A percentile compares a stretch with the other conserved stretches of the same genome.
These are phyloP conservation scores for Aplysina aerophoba DNA, from an alignment of 37 sponge, comb jelly and placozoan species.

Conservation along the genomic window DNA sequence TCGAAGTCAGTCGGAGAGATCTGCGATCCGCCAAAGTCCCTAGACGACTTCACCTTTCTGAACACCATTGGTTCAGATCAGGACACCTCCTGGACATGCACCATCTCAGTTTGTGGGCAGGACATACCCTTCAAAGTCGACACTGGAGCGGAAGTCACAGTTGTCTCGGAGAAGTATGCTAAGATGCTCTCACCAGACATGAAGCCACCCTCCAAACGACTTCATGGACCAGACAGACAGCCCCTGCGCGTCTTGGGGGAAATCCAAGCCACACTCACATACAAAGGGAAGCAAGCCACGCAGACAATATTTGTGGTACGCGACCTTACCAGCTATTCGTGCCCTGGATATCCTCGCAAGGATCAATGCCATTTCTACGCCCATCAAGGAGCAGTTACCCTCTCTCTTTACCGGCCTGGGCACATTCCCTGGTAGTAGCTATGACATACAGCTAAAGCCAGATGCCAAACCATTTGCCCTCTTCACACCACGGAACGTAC, in stretches of 20 bases:
- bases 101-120: background rate
- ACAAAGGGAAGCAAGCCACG: background rate
- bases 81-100: background rate
- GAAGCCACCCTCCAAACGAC: constrained; percentile 29
- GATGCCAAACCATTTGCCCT: constrained; percentile 37
- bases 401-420: constrained; percentile 51
- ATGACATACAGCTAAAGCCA: constrained; percentile 42
- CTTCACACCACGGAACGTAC: constrained; percentile 32
- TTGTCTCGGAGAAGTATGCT: background rate
- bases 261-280: constrained; percentile 28
- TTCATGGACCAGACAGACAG: constrained; percentile 44
- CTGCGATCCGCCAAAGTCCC: background rate
- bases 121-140: constrained; percentile 13
- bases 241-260: constrained; percentile 42
- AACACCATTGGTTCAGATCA: constrained; percentile 14
- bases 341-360: constrained; percentile 33
- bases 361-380: background rate
- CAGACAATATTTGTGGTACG: constrained; percentile 45
- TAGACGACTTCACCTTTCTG: constrained; percentile 8
- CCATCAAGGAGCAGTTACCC: constrained; percentile 16
- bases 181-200: background rate
- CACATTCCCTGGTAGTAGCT: constrained; percentile 24
- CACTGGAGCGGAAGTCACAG: constrained; percentile 20
- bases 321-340: constrained; percentile 52
- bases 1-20: background rate